Conservation (phyloP, 2,888 invertebrate species). For the Amblyjoppa fuscipennis region DNA sequence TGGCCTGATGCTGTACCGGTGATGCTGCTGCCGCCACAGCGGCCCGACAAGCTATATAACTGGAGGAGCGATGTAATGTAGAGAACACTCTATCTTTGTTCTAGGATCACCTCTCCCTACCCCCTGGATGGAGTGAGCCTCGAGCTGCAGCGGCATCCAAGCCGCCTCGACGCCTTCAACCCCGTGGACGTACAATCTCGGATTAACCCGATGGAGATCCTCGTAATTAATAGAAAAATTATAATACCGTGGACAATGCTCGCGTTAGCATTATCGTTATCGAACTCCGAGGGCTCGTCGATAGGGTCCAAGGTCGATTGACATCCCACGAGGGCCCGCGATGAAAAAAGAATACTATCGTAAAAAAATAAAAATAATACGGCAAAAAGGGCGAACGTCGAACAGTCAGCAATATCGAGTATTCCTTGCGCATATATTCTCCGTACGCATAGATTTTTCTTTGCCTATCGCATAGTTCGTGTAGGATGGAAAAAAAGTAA, state of each 20-base stretch:
- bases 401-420: no score
- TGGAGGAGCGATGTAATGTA: slow-evolving; percentile 22
- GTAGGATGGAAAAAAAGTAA: background rate
- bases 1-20: slow-evolving; percentile 48
- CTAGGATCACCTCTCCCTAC: slow-evolving; percentile 5
- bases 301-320: no score
- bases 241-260: no score
- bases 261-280: no score
- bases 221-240: slow-evolving; percentile 65
- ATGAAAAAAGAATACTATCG: no score
- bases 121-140: slow-evolving; percentile 1
- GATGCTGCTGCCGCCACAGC: slow-evolving; percentile 33
- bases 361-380: no score
- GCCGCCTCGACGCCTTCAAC: slow-evolving; percentile 51
- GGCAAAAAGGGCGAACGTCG: no score
- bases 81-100: slow-evolving; percentile 30
- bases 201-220: slow-evolving; percentile 64
- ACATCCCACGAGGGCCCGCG: no score
- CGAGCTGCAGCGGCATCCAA: slow-evolving; percentile 1
- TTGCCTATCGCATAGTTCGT: background rate
- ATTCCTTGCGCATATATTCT: no score
- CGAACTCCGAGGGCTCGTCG: no score
- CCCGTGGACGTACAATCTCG: slow-evolving; percentile 58
- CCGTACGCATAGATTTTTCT: background rate
- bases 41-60: slow-evolving; percentile 10